Base-by-base conservation (phyloP, 2,888 invertebrate genomes). In the Eurytoma californica region DNA sequence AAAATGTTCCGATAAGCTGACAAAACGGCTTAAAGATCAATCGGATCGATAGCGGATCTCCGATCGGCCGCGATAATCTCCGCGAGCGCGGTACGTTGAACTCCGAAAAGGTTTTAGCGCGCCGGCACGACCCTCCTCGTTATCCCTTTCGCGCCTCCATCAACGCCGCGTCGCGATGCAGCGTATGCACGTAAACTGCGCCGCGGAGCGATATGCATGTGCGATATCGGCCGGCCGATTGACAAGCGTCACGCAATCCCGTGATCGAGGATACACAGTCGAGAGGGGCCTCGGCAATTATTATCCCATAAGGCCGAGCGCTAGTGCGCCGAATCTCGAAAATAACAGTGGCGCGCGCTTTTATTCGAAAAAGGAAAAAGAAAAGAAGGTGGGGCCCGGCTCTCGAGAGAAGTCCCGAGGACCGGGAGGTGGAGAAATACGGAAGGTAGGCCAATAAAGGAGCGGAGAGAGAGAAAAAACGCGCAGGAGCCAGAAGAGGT, bases 261-360 rank as follows among this genome's bases (percentile, higher is more conserved):
- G 28, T 67, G 61, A 79, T 79, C 75, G 67, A n/a, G 61, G 70
- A 79, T 79, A 57, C 39, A 39, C 20, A 24, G 53, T 14, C 16
- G 53, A 12, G n/a, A 20, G 55, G 16, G 53, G 51, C 39, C 18
- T 16, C 63, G 16, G 28, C 49, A 80, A 80, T 80, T 76, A 80
- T 80, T 72, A 76, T 69, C 73, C 78, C 73, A 47, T 68, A 61
- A 67, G 68, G 61, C 53, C 53, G 65, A 13, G 72, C 13, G 65
- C 20, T 49, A 57, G 30, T 61, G 57, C n/a, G 5, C 13, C 24
- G n/a, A 53, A 72, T 67, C 67, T 67, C 61, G 82, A 78, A 86
- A 86, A 86, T 86, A 85, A 86, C 85, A 86, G 86, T 12, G 16
- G 63, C 63, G 39, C 4, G 61, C n/a, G 61, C 12, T 14, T 12